phyloP scores from a whole-genome alignment of 2,888 invertebrate genomes.

The Peribatodes rhomboidaria region DNA sequence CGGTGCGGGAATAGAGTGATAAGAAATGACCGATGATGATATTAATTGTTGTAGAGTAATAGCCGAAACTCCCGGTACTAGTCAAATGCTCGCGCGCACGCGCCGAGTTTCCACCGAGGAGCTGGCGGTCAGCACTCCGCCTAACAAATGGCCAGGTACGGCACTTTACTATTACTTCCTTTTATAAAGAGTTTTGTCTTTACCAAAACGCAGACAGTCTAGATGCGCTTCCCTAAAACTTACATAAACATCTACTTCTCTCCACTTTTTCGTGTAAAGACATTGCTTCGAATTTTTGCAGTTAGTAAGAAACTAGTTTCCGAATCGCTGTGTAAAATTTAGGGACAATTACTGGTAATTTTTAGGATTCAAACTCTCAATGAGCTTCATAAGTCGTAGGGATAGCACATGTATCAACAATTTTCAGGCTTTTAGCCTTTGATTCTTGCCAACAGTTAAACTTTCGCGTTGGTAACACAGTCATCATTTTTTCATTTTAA shows the following conservation, averaged over 20 bases:
- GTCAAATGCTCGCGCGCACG: slow-evolving; percentile 90
- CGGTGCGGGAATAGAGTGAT: too few species aligned
- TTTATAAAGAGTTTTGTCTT: not conserved
- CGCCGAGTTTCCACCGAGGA: slow-evolving; percentile 93
- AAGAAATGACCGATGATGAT: too few species aligned
- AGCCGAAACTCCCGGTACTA: slow-evolving; percentile 80
- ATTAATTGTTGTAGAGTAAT: slow-evolving; percentile 62
- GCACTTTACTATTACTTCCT: not conserved
- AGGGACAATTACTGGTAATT: too few species aligned
- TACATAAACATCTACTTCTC: too few species aligned
- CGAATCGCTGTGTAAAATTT: too few species aligned
- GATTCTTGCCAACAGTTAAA: not conserved
- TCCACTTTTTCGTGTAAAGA: not conserved
- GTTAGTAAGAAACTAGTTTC: too few species aligned
- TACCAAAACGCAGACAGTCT: not conserved
- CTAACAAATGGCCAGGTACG: slow-evolving; percentile 95
- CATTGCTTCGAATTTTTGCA: not conserved
- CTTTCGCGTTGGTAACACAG: not conserved
- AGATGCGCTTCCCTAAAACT: too few species aligned
- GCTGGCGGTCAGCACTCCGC: slow-evolving; percentile 91
- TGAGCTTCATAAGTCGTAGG: too few species aligned
- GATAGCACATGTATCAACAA: too few species aligned
- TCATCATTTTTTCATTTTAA: too few species aligned
- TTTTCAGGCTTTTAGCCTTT: too few species aligned
- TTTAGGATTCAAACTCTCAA: too few species aligned